Evolutionary conservation across 2,888 invertebrate genomes (phyloP).

Genomic region (Thereva unica): DNA sequence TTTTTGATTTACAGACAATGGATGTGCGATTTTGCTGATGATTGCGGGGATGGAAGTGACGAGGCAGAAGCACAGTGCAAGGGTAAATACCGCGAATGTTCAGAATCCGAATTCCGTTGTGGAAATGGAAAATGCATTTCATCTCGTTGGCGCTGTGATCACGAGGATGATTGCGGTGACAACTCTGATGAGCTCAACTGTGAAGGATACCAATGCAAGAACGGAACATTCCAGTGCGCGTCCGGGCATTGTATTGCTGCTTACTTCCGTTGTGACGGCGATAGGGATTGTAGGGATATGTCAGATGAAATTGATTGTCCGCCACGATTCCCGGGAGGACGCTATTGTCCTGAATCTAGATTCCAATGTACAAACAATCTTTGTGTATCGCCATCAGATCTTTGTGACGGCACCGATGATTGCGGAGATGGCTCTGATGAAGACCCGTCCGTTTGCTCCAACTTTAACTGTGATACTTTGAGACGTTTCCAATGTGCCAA

Average conservation of each 20-base stretch:
- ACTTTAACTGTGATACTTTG: constrained; percentile 82
- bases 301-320: constrained; percentile 90
- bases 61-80: constrained; percentile 81
- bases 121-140: constrained; percentile 89
- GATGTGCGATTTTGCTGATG: constrained; percentile 96
- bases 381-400: constrained; percentile 86
- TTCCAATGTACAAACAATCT: constrained; percentile 92
- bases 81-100: constrained; percentile 84
- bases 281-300: constrained; percentile 85
- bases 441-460: constrained; percentile 75
- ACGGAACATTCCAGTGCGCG: constrained; percentile 87
- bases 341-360: constrained; percentile 85
- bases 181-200: constrained; percentile 88
- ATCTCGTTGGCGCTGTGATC: constrained; percentile 91
- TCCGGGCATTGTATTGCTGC: constrained; percentile 92
- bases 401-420: constrained; percentile 92
- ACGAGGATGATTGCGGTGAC: constrained; percentile 96
- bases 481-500: constrained; percentile 89
- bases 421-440: constrained; percentile 93
- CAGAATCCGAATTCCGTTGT: constrained; percentile 90
- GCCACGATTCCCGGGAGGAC: constrained; percentile 82
- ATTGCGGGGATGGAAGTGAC: constrained; percentile 94
- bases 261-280: constrained; percentile 87
- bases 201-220: constrained; percentile 81
- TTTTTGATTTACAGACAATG: constrained; percentile 65